Evolutionary conservation across 2,888 invertebrate species (phyloP), one percentile per base, ranked within the genome.

Genomic region (Harpagoxenus sublaevis): DNA sequence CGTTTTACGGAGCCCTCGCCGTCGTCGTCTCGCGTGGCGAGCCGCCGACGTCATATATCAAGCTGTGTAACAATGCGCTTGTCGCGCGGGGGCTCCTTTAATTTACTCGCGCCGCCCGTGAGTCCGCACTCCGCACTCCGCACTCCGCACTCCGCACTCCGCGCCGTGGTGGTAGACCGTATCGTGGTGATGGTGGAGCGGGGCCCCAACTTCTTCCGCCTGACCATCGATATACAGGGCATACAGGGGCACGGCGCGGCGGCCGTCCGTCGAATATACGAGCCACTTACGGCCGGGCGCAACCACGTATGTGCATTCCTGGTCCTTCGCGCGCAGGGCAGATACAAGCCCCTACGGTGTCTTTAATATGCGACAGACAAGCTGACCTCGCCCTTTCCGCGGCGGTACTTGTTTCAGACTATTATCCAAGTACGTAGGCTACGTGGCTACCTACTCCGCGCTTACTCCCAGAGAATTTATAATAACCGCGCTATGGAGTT

Each of bases 361-460:
- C 91, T 92, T 93, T 92, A 92, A 93, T 93, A 93, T 94, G 93
- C 93, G 90, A 93, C 92, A 87, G 91, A 92, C 91, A 89, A 89
- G 91, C 87, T 92, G 93, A 93, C 93, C 93, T 91, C 92, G 92
- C 91, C 92, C 92, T 93, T 92, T 92, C 91, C 90, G 89, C 85
- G 91, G 88, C 87, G 91, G 91, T 92, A 91, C 92, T 92, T 90
- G 92, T 92, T 92, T 90, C 88, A 91, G 91, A 92, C 91, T 92
- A 92, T 93, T 92, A 92, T 92, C 91, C 90, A 78, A 89, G 89
- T 91, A 91, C 88, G 88, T 91, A 90, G 35, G 88, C 86, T 86
- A 86, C 88, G 89, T 78, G 81, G 87, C 92, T 91, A 91, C 90
- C 88, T 87, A 91, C 91, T 90, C 88, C 90, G 88, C 89, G 89